A percentile compares a stretch with the other conserved stretches of the same genome.
These are phyloP conservation scores for Caenorhabditis doughertyi DNA, from an alignment of 2,888 invertebrate species.

Conservation along the genomic window DNA sequence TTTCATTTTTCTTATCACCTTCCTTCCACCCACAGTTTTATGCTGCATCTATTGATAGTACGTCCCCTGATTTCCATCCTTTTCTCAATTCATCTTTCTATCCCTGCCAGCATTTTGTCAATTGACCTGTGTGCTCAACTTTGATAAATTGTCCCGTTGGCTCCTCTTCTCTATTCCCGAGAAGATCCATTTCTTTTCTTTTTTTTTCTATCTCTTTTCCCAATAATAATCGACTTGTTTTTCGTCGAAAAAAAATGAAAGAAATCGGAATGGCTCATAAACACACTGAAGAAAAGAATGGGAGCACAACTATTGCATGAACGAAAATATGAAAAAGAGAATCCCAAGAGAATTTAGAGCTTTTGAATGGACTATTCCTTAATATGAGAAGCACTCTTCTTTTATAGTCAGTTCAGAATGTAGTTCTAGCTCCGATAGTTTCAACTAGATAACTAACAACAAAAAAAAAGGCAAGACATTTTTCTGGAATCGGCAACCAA, in stretches of 20 bases:
- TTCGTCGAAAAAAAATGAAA: conserved; percentile 19
- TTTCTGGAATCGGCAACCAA: no score
- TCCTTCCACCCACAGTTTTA: conserved; percentile 28
- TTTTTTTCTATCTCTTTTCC: conserved; percentile 29
- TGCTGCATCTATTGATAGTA: conserved; percentile 22
- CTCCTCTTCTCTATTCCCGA: conserved; percentile 13
- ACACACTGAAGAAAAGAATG: conserved; percentile 15
- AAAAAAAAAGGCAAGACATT: no score
- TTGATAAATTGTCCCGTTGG: conserved; percentile 41
- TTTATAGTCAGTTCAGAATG: no score
- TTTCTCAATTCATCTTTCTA: conserved; percentile 15
- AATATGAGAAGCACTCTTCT: not conserved
- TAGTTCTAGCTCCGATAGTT: no score
- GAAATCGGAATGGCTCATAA: conserved; percentile 44
- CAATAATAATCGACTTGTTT: conserved; percentile 50
- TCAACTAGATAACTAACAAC: no score
- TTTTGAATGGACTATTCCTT: not conserved
- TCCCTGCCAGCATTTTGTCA: conserved; percentile 18
- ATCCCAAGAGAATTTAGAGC: conserved; percentile 25
- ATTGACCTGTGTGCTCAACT: conserved; percentile 56
- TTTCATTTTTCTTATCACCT: conserved; percentile 22
- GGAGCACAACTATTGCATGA: conserved; percentile 7
- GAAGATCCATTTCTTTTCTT: not conserved
- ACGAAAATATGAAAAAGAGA: conserved; percentile 32
- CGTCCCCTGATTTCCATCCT: conserved; percentile 2